phyloP scores from a whole-genome alignment of 92 coral and sea anemone species.

The Epizoanthus stellaris region DNA sequence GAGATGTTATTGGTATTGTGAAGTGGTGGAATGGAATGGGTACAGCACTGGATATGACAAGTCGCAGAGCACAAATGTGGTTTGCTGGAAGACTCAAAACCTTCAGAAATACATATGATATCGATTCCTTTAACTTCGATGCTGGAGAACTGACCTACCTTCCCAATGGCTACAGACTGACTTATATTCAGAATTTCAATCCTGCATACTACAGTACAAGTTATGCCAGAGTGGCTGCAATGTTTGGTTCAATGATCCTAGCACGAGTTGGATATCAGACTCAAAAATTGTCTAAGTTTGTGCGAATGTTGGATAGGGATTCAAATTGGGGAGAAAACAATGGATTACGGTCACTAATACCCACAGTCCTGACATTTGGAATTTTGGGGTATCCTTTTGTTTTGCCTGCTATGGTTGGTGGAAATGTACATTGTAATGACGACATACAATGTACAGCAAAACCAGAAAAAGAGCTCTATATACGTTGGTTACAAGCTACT shows the following conservation, averaged over 20 bases:
- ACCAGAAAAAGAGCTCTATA: conserved; percentile 77
- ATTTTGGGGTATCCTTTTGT: conserved; percentile 89
- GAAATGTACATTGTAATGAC: conserved; percentile 57
- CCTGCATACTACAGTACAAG: conserved; percentile 72
- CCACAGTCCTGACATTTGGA: conserved; percentile 81
- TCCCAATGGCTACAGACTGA: conserved; percentile 67
- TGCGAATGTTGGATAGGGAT: conserved; percentile 78
- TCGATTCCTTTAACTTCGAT: conserved; percentile 89
- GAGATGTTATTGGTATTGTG: conserved; percentile 70
- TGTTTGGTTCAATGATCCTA: conserved; percentile 70
- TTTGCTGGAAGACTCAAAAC: conserved; percentile 64
- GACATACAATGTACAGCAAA: conserved; percentile 8
- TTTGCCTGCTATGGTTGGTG: conserved; percentile 85
- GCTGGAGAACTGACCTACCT: conserved; percentile 81
- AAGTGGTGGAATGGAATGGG: conserved; percentile 86
- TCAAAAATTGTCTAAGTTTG: conserved; percentile 69
- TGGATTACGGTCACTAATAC: conserved; percentile 86
- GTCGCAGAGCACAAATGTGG: conserved; percentile 55
- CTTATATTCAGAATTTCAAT: conserved; percentile 47
- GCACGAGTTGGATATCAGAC: conserved; percentile 84
- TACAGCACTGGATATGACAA: conserved; percentile 72
- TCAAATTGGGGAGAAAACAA: conserved; percentile 70
- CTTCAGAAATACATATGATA: conserved; percentile 56
- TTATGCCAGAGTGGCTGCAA: conserved; percentile 74
- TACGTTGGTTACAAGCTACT: conserved; percentile 85